Evolutionary conservation across 2,113 vertebrate species (phyloP).

Genomic region (Ictalurus punctatus): DNA sequence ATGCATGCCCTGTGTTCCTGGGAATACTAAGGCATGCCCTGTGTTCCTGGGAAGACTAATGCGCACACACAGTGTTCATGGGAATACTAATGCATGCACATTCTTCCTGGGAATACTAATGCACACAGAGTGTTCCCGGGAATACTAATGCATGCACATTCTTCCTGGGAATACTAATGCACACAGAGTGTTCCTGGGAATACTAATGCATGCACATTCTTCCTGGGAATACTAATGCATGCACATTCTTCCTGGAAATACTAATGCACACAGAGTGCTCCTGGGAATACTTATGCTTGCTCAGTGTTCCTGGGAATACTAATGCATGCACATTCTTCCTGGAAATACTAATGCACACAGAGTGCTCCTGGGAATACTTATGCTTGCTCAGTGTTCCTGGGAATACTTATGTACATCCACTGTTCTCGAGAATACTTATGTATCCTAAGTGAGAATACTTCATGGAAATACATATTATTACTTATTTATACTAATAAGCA

Average conservation of each 20-base stretch:
- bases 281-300: neutral
- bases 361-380: too few species aligned
- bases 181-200: neutral
- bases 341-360: neutral
- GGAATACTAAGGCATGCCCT: too few species aligned
- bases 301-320: neutral
- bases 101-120: too few species aligned
- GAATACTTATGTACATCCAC: neutral
- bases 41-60: too few species aligned
- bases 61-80: too few species aligned
- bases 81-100: too few species aligned
- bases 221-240: neutral
- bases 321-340: neutral
- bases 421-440: neutral
- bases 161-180: too few species aligned
- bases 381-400: neutral
- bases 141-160: too few species aligned
- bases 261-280: neutral
- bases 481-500: neutral
- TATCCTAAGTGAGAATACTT: neutral
- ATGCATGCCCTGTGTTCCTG: too few species aligned
- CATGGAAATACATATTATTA: too few species aligned
- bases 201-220: neutral
- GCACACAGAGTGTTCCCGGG: too few species aligned
- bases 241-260: neutral